These are phyloP conservation scores for Dicaeum eximium DNA, from an alignment of 2,113 vertebrate genomes.

Conservation along the genomic window DNA sequence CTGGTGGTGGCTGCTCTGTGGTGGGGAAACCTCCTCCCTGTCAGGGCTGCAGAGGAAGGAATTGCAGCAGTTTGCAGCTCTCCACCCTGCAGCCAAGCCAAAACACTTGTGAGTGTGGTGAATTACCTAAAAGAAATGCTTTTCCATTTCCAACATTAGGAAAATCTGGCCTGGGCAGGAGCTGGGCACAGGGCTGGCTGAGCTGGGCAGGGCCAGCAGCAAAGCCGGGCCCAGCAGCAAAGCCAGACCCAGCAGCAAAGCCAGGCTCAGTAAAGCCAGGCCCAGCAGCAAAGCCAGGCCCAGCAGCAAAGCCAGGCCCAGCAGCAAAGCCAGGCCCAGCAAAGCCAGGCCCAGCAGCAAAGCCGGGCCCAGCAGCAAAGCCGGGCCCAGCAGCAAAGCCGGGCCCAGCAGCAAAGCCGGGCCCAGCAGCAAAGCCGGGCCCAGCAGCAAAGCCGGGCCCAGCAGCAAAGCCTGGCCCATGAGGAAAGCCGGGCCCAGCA, in stretches of 20 bases:
- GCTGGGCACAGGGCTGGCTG: not conserved
- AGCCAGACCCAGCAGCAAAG: no score
- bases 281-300: no score
- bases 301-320: rapidly evolving
- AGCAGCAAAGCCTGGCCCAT: no score
- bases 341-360: rapidly evolving
- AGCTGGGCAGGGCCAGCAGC: not conserved
- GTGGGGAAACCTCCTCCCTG: not conserved
- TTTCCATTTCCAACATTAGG: not conserved
- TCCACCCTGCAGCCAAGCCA: not conserved
- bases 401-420: rapidly evolving
- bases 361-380: rapidly evolving
- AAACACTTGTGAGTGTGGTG: not conserved
- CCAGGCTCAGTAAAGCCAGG: no score
- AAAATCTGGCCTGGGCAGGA: not conserved
- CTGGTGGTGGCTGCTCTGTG: not conserved
- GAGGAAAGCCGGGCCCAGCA: rapidly evolving
- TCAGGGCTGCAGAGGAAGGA: not conserved
- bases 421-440: rapidly evolving
- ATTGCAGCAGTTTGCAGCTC: not conserved
- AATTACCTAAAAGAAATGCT: not conserved
- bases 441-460: rapidly evolving
- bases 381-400: rapidly evolving
- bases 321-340: rapidly evolving
- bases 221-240: rapidly evolving